These are phyloP conservation scores for Noctuana brunneofusca DNA, from an alignment of 2,888 invertebrate genomes.

Conservation along the genomic window DNA sequence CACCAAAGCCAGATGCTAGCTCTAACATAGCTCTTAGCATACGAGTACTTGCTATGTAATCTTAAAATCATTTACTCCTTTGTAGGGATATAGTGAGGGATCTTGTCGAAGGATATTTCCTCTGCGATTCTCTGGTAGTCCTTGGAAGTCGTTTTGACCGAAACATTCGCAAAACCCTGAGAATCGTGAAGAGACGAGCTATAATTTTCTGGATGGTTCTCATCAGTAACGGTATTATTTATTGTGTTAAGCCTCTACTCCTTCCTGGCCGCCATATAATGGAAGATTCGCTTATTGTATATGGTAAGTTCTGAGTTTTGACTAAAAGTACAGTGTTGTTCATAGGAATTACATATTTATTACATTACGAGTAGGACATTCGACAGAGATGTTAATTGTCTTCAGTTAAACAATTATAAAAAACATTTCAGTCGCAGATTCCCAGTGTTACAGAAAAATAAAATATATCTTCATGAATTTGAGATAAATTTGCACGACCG, in stretches of 20 bases:
- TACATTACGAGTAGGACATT: too few species aligned
- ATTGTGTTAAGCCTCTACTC: conserved; percentile 47
- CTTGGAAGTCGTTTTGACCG: conserved; percentile 49
- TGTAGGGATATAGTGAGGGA: conserved; percentile 32
- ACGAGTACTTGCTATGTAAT: background rate
- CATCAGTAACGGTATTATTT: conserved; percentile 51
- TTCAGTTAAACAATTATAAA: too few species aligned
- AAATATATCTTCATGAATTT: too few species aligned
- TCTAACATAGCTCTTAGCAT: too few species aligned
- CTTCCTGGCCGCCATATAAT: conserved; percentile 54
- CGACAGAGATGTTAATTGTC: too few species aligned
- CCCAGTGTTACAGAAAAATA: too few species aligned
- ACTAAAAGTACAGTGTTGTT: background rate
- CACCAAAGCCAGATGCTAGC: too few species aligned
- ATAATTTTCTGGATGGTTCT: conserved; percentile 55
- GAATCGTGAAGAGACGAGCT: conserved; percentile 55
- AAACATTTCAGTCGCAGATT: too few species aligned
- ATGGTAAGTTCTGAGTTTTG: conserved; percentile 43
- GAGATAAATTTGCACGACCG: too few species aligned
- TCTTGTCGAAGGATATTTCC: conserved; percentile 48
- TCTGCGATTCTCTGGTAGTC: conserved; percentile 44
- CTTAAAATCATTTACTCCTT: background rate
- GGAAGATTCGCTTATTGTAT: conserved; percentile 49
- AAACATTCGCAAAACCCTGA: conserved; percentile 48
- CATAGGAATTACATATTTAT: too few species aligned